A percentile compares a stretch with the other conserved stretches of the same genome.
Conservation (phyloP, 2,113 vertebrate genomes). For the Galemys pyrenaicus region DNA sequence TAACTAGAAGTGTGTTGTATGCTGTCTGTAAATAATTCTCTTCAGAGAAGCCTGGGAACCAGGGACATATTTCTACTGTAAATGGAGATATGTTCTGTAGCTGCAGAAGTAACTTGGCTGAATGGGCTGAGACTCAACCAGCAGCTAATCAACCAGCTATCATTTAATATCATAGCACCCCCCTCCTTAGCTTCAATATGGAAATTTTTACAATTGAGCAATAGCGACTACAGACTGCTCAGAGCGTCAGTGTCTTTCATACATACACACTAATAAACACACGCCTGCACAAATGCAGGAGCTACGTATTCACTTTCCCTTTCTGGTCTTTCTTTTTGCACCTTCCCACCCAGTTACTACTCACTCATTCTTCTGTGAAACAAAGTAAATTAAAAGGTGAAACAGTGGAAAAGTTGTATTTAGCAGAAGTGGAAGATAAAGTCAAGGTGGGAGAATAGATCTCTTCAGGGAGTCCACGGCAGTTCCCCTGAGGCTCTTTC, state of each 20-base stretch:
- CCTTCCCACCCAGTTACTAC: background rate
- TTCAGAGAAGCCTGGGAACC: background rate
- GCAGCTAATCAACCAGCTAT: background rate
- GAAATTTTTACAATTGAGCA: background rate
- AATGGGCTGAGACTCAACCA: background rate
- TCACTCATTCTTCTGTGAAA: background rate
- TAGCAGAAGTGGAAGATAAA: too few species aligned
- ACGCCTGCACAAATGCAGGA: too few species aligned
- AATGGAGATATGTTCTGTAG: background rate
- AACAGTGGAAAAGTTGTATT: background rate
- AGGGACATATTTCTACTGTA: background rate
- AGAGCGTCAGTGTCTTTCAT: background rate
- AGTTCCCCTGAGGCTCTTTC: background rate
- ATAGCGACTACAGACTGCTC: background rate
- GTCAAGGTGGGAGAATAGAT: background rate
- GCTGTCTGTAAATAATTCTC: background rate
- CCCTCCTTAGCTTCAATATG: background rate
- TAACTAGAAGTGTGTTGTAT: constrained; percentile 7
- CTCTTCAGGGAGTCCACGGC: background rate
- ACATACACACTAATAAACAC: background rate
- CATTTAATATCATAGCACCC: background rate
- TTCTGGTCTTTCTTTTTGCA: background rate
- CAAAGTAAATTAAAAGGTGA: background rate
- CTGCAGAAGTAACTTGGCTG: background rate
- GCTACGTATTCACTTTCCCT: background rate